Conservation (phyloP, 2,888 invertebrate genomes). For the Conomelus anceps region DNA sequence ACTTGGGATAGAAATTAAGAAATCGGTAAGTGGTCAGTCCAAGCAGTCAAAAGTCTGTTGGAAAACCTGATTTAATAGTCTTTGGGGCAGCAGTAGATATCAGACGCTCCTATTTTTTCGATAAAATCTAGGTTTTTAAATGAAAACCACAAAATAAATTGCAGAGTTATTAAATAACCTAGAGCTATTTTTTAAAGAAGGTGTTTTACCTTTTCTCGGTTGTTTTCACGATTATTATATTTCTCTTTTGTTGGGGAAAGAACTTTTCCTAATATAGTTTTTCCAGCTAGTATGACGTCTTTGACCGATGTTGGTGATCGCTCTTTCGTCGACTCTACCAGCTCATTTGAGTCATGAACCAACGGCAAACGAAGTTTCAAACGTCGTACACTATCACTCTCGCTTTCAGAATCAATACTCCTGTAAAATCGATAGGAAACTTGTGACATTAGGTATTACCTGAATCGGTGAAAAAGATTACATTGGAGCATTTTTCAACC, state of each 20-base stretch:
- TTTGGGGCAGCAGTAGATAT: too few relatives aligned
- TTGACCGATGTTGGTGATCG: slow-evolving; percentile 46
- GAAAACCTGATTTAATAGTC: too few relatives aligned
- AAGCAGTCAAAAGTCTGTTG: too few relatives aligned
- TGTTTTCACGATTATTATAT: slow-evolving; percentile 41
- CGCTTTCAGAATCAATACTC: slow-evolving; percentile 31
- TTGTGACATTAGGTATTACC: background rate
- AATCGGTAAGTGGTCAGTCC: too few relatives aligned
- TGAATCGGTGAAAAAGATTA: background rate
- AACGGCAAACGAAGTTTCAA: slow-evolving; percentile 25
- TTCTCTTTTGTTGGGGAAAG: slow-evolving; percentile 68
- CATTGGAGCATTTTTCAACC: too few relatives aligned
- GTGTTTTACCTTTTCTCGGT: slow-evolving; percentile 12
- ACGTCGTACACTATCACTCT: slow-evolving; percentile 35
- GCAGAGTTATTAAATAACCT: background rate
- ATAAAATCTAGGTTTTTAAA: background rate
- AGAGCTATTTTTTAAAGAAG: too few relatives aligned
- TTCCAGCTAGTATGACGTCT: slow-evolving; percentile 60
- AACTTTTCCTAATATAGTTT: slow-evolving; percentile 66
- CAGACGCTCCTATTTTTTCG: too few relatives aligned
- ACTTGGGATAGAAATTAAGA: too few relatives aligned
- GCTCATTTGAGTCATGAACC: slow-evolving; percentile 13
- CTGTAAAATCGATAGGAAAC: background rate
- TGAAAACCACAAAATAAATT: background rate
- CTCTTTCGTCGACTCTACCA: slow-evolving; percentile 27